Evolutionary conservation across 2,888 invertebrate species (phyloP).

Genomic region (Cephus pygmeus): DNA sequence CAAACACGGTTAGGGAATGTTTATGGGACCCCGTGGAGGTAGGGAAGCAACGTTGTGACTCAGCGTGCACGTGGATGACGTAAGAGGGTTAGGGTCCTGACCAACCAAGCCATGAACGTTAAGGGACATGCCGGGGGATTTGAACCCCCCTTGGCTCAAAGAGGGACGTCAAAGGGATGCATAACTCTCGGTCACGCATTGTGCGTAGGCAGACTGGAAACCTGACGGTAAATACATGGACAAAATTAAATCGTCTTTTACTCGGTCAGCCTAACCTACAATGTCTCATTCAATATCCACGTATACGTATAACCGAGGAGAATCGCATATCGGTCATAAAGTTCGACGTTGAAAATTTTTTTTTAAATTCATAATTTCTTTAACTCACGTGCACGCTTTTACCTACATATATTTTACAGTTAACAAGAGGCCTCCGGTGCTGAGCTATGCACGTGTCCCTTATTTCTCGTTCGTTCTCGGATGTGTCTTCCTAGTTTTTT

Average conservation of each 20-base stretch:
- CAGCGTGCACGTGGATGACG: slow-evolving; percentile 34
- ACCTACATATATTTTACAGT: background rate
- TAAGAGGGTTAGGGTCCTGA: slow-evolving; percentile 25
- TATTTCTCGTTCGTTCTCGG: background rate
- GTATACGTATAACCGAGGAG: background rate
- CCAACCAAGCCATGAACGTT: background rate
- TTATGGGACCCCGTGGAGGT: slow-evolving; percentile 29
- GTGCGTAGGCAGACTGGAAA: slow-evolving; percentile 3
- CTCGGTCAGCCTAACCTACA: background rate
- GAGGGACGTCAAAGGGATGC: slow-evolving; percentile 4
- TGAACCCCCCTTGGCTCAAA: background rate
- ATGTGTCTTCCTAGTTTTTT: background rate
- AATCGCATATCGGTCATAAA: background rate
- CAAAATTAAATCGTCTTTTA: background rate
- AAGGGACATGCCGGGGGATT: background rate
- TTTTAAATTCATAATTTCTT: background rate
- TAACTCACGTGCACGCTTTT: background rate
- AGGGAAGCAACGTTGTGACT: slow-evolving; percentile 27
- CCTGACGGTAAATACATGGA: background rate
- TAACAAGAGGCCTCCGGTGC: background rate
- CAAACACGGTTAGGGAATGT: slow-evolving; percentile 25
- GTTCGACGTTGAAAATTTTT: background rate
- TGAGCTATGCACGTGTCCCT: background rate
- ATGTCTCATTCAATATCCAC: background rate
- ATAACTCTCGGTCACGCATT: background rate